Evolutionary conservation across 2,888 invertebrate genomes (phyloP).

Genomic region (Syrista parreyssii): DNA sequence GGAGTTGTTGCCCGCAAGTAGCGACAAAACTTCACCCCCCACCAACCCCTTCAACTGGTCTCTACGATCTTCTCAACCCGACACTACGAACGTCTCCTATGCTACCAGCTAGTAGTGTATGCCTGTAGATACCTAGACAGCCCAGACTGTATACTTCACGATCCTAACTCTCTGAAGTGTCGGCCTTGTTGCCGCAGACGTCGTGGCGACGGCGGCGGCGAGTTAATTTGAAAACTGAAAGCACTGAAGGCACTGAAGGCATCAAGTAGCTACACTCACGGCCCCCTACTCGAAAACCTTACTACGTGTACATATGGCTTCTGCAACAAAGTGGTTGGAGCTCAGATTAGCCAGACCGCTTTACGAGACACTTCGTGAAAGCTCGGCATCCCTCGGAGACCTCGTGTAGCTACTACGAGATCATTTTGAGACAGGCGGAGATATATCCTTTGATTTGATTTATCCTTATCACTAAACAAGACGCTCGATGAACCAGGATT

Average conservation of each 20-base stretch:
- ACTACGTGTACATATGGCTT: too few species aligned
- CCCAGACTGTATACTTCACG: too few species aligned
- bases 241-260: constrained; percentile 26
- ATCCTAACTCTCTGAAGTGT: constrained; percentile 5
- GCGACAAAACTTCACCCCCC: constrained; percentile 36
- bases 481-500: too few species aligned
- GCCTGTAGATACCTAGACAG: too few species aligned
- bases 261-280: too few species aligned
- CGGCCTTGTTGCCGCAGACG: constrained; percentile 11
- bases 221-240: constrained; percentile 54
- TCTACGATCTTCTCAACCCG: constrained; percentile 14
- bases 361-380: not conserved
- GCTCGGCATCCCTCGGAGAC: too few species aligned
- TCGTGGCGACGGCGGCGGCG: constrained; percentile 28
- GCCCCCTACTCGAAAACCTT: too few species aligned
- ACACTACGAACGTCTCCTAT: constrained; percentile 6
- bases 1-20: constrained; percentile 46
- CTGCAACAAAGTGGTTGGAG: not conserved
- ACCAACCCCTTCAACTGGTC: constrained; percentile 14
- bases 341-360: not conserved
- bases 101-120: not conserved
- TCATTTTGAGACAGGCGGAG: too few species aligned
- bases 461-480: too few species aligned
- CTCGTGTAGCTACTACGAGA: too few species aligned
- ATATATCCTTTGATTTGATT: too few species aligned